These are phyloP conservation scores for Nineta flava DNA, from an alignment of 2,888 invertebrate genomes.

Conservation along the genomic window DNA sequence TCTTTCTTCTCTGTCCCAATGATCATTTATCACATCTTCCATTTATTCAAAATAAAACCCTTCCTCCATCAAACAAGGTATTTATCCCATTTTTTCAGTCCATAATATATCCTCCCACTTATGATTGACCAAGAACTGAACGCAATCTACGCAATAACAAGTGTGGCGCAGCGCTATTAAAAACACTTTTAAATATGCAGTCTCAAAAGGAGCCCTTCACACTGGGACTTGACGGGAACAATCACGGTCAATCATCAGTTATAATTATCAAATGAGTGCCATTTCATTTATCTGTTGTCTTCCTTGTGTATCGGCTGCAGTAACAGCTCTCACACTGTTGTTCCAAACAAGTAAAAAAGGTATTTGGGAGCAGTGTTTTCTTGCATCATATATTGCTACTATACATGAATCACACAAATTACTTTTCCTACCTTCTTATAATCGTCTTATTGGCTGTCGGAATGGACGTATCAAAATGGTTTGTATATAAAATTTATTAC, in stretches of 20 bases:
- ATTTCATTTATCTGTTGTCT: slow-evolving; percentile 3
- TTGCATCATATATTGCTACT: background rate
- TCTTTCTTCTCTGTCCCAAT: background rate
- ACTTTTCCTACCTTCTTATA: background rate
- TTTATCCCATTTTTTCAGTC: too few species aligned
- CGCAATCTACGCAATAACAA: too few species aligned
- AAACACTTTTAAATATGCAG: too few species aligned
- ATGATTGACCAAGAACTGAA: too few species aligned
- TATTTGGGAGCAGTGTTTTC: background rate
- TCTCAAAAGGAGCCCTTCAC: too few species aligned
- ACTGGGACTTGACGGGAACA: too few species aligned
- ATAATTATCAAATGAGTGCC: slow-evolving; percentile 8
- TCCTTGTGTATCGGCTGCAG: slow-evolving; percentile 3
- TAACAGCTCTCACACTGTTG: background rate
- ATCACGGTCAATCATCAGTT: slow-evolving; percentile 3
- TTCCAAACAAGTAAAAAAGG: background rate
- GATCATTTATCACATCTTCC: slow-evolving; percentile 8
- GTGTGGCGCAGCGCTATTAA: too few species aligned
- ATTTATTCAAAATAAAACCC: background rate
- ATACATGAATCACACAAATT: background rate
- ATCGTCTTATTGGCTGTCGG: slow-evolving; percentile 3
- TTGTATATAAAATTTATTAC: slow-evolving; percentile 1
- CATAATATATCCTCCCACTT: too few species aligned
- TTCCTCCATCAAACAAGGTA: too few species aligned
- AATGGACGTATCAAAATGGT: background rate